Evolutionary conservation across 2,888 invertebrate species (phyloP), one percentile per base, ranked within the genome.

Genomic region (Pheosia tremula): DNA sequence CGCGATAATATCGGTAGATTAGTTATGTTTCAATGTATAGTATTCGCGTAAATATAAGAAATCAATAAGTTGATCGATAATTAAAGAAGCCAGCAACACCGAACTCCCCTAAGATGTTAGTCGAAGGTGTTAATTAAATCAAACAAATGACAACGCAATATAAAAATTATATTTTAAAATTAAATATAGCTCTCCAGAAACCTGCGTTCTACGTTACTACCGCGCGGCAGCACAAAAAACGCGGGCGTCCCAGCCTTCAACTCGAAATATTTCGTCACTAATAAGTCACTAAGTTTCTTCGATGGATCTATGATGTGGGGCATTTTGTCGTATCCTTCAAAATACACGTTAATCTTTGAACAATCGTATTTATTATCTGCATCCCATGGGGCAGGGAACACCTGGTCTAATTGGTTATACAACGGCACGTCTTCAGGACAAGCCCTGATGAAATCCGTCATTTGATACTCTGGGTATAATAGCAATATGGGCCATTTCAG

Each of bases 401-500:
- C 86, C 73, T 95, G 95, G 50, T 92, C 86, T 49, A 91, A 74
- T 50, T 87, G 89, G 63, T 72, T 80, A 1, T 83, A 84, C 84
- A 95, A 95, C 94, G 94, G 89, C 0, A 94, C 94, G 74, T 96
- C 95, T 89, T 98, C 98, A 9, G 95, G 94, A 79, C 98, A 97
- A 63, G 95, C 95, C 84, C 97, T 96, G 52, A 99, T 95, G 75
- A 98, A 97, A 87, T 99, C 99, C 57, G 98, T 97, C 77, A 97
- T 96, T 63, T 96, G 94, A 80, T 96, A 96, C 88, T 99, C 98
- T 0, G 99, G 99, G 87, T 98, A 99, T 10, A 98, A 90, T 72
- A 99, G 95, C 24, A 97, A 92, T 0, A 98, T 96, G 0, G 99
- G 99, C 98, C 98, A 99, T 58, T 96, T 89, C 10, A 99, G 87